A percentile compares a stretch with the other conserved stretches of the same genome.
Evolutionary conservation across 1,140 invertebrate genomes (phyloP).

Genomic region (Drosophila cardini): DNA sequence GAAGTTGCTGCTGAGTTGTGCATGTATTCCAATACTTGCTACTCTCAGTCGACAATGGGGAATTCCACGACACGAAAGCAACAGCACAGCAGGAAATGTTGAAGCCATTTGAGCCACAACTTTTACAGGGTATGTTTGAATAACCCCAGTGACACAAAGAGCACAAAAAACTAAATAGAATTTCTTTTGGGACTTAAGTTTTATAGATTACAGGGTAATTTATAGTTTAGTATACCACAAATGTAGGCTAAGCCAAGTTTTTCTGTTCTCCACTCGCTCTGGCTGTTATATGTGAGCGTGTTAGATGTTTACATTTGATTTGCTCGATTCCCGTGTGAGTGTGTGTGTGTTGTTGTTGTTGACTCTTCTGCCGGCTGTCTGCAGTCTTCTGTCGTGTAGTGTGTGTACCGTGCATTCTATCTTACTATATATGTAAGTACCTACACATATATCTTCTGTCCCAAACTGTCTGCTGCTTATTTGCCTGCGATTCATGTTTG

Average conservation of each 20-base stretch:
- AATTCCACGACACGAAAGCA: conserved; percentile 3
- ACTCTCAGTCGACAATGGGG: conserved; percentile 19
- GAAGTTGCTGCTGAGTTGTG: conserved; percentile 16
- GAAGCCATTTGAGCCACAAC: conserved; percentile 19
- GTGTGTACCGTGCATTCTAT: neutral
- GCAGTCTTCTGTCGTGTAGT: conserved; percentile 39
- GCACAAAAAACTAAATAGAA: neutral
- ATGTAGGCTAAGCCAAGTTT: conserved; percentile 39
- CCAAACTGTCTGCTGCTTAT: conserved; percentile 53
- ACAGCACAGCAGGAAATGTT: conserved; percentile 10
- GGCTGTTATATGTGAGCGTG: conserved; percentile 35
- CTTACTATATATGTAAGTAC: too few relatives aligned
- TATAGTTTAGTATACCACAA: neutral
- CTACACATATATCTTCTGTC: conserved; percentile 10
- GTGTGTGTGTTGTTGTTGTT: conserved; percentile 11
- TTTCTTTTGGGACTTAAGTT: neutral
- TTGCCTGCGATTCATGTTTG: conserved; percentile 74
- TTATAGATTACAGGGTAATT: conserved; percentile 24
- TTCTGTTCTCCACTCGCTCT: conserved; percentile 42
- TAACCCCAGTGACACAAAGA: too few relatives aligned
- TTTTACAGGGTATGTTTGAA: neutral
- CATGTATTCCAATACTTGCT: conserved; percentile 30
- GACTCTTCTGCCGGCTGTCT: conserved; percentile 33
- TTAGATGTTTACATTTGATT: conserved; percentile 74
- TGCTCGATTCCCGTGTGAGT: conserved; percentile 62